Evolutionary conservation across 2,888 invertebrate genomes (phyloP).

Genomic region (Cosmorhoe ocellata): DNA sequence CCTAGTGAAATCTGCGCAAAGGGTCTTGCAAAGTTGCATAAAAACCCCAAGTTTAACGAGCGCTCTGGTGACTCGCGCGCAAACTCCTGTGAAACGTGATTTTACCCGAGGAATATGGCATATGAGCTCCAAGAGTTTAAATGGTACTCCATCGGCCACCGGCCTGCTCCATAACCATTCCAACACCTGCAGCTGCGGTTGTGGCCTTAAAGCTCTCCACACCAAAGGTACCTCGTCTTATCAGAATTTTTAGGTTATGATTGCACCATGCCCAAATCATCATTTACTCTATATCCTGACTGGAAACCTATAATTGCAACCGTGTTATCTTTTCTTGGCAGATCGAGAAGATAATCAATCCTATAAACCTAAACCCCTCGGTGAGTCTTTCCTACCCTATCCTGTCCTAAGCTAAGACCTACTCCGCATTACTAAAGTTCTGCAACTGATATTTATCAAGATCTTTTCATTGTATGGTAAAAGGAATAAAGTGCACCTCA

Average conservation of each 20-base stretch:
- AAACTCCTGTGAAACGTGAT: conserved; percentile 82
- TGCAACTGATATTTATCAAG: neutral
- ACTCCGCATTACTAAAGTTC: too few relatives aligned
- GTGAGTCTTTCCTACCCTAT: conserved; percentile 54
- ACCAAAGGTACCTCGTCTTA: conserved; percentile 84
- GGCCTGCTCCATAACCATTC: conserved; percentile 80
- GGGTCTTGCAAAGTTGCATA: conserved; percentile 68
- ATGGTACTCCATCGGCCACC: conserved; percentile 55
- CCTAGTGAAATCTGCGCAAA: conserved; percentile 84
- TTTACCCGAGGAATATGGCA: conserved; percentile 88
- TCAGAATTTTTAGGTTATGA: conserved; percentile 63
- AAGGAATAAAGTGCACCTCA: too few relatives aligned
- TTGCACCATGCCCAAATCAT: conserved; percentile 58
- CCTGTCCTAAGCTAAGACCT: neutral
- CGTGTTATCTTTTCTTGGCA: conserved; percentile 41
- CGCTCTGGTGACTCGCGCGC: conserved; percentile 63
- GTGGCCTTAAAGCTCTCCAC: conserved; percentile 84
- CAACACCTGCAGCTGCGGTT: conserved; percentile 86
- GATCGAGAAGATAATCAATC: conserved; percentile 54
- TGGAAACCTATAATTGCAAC: conserved; percentile 9
- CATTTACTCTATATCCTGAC: conserved; percentile 7
- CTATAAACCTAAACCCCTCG: conserved; percentile 59
- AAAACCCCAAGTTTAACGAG: conserved; percentile 62
- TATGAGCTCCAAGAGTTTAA: conserved; percentile 81
- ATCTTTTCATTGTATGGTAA: too few relatives aligned